Base-by-base conservation (phyloP, 2,888 invertebrate species). In the Candidula unifasciata region DNA sequence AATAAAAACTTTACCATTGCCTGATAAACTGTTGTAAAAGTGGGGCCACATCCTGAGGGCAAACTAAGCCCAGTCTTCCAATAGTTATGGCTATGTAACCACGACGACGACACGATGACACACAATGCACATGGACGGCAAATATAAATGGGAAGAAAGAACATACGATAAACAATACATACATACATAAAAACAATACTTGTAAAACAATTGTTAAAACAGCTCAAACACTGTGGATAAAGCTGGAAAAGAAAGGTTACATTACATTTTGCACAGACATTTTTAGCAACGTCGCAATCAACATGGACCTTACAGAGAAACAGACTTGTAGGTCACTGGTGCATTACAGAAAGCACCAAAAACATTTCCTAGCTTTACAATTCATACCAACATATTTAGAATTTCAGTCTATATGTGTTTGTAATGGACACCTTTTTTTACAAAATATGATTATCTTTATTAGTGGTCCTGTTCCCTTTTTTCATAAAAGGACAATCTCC, bases 41-140 rank as follows among this genome's bases (percentile, higher is more conserved):
- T 95, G 99, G 99, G 95, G 99, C 99, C 96, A 99, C 98, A 96
- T 99, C 99, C 96, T 98, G 97, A 95, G 99, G 98, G 96, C 99
- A 99, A 96, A 98, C 98, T 96, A 97, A 98, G 96, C 99, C 99
- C 96, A 99, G 97, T 95, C 99, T 98, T 96, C 99, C 99, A 96
- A 99, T 98, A 96, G 99, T 99, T 95, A 99, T 99, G 96, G 99
- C 99, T 99, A 97, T 89, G 88, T 87, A 85, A 90, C 90, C 91
- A 90, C 89, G 91, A 90, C 87, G 89, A 91, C 64, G 80, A 84
- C 74, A 76, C 57, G 85, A 84, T 90, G 90, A 90, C 89, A 90
- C 88, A 90, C 90, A 90, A 90, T 90, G 85, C 91, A 91, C 90
- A 89, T 90, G 90, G 92, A 91, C 92, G 92, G 92, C 92, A 92